These are phyloP conservation scores for Heterocephalus glaber DNA, from an alignment of 2,113 vertebrate species.

Conservation along the genomic window DNA sequence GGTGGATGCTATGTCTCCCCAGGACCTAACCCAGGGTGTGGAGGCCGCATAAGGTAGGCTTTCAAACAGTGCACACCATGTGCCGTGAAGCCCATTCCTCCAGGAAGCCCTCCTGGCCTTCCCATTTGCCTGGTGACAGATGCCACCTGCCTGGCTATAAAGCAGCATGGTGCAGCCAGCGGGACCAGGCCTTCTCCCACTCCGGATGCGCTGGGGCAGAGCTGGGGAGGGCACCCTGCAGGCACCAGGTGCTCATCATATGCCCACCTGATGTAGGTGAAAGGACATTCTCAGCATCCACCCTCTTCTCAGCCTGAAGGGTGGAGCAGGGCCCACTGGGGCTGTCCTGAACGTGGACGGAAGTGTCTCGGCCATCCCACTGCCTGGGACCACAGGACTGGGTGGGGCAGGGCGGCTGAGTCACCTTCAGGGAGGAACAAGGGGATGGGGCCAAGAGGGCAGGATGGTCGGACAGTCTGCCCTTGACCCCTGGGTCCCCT, in stretches of 20 bases:
- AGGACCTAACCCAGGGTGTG: neutral
- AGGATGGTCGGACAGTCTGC: neutral
- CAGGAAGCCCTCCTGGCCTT: slow-evolving; percentile 30
- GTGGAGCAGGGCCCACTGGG: neutral
- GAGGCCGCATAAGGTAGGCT: neutral
- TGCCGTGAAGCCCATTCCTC: neutral
- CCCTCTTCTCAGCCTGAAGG: neutral
- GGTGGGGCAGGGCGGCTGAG: neutral
- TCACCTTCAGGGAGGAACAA: neutral
- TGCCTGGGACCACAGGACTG: neutral
- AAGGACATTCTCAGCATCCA: neutral
- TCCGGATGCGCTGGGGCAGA: neutral
- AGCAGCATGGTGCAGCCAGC: neutral
- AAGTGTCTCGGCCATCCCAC: neutral
- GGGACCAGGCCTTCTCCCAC: neutral
- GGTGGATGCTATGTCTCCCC: neutral
- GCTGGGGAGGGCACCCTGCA: neutral
- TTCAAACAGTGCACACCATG: neutral
- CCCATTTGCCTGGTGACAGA: neutral
- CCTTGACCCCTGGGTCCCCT: neutral
- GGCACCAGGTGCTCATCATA: fast-evolving
- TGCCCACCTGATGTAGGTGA: neutral
- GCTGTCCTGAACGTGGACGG: neutral
- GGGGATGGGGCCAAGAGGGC: neutral
- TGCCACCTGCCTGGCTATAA: neutral